A percentile compares a stretch with the other conserved stretches of the same genome.
These are phyloP conservation scores for Urocolius indicus DNA, from an alignment of 2,113 vertebrate species.

Conservation along the genomic window DNA sequence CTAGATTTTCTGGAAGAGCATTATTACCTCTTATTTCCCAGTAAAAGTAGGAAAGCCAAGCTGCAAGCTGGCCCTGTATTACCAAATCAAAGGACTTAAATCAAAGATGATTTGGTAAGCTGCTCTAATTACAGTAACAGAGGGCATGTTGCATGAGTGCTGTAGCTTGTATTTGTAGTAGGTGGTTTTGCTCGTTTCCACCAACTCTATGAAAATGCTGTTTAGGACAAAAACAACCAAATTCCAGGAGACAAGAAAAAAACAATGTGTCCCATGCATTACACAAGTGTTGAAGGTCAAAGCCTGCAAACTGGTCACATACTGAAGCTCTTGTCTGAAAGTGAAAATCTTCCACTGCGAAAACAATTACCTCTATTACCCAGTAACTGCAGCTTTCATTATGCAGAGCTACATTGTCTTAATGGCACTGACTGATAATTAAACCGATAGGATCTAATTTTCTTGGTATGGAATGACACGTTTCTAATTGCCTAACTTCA, in stretches of 20 bases:
- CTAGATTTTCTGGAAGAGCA: not conserved
- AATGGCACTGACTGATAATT: conserved; percentile 60
- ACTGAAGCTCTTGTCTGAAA: conserved; percentile 6
- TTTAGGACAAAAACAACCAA: not conserved
- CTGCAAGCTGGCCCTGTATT: not conserved
- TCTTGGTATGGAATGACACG: conserved; percentile 49
- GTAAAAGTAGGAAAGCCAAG: not conserved
- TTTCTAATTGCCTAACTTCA: conserved; percentile 53
- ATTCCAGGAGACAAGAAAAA: not conserved
- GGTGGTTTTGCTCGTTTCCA: not conserved
- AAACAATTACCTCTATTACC: conserved; percentile 44
- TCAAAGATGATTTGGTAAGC: conserved; percentile 8
- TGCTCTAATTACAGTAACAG: conserved; percentile 16
- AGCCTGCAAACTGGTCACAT: not conserved
- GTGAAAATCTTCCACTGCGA: conserved; percentile 33
- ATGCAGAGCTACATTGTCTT: conserved; percentile 36
- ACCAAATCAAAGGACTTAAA: conserved; percentile 26
- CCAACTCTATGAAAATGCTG: not conserved
- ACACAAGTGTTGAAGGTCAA: conserved; percentile 28
- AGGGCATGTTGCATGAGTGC: not conserved
- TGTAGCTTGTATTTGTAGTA: not conserved
- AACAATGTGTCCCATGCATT: not conserved
- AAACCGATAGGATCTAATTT: conserved; percentile 54
- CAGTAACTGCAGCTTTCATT: conserved; percentile 39
- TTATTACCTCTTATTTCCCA: not conserved